Base-by-base conservation (phyloP, 2,113 vertebrate species). In the Prunella himalayana region DNA sequence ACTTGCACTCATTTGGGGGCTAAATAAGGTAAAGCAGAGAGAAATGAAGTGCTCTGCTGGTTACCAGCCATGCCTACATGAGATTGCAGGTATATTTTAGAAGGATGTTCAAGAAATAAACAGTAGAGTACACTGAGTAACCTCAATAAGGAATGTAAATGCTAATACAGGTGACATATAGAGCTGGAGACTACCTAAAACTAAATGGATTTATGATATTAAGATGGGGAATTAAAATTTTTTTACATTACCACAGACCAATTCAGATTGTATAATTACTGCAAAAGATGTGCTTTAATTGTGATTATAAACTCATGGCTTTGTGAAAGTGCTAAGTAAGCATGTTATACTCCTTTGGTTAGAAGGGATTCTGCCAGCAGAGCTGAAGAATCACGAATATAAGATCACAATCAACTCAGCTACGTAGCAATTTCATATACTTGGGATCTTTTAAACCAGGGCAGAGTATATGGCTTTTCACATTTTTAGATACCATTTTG, bases 201-300 rank as follows among this genome's bases (percentile, higher is more conserved):
- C 95, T 95, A 97, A 98, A 96, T 97, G 97, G 94, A 95, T 97
- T 98, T 98, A 97, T 93, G 91, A 97, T 98, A 97, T 97, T 98
- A 97, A 98, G 97, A 97, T 75, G 23, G 95, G 87, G 87, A 90
- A 90, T 95, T 97, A 82, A 79, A 73, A 95, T 98, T 98, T 98
- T 98, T 96, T 96, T 92, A 59, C 94, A 97, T 97, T 96, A 96
- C 79, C 89, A 91, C 50, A 95, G 82, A 96, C 73, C 76, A 82
- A 96, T 94, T 91, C 88, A 96, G 61, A 64, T 86, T 75, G 39
- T 88, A 60, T 80, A 80, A 83, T 97, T 97, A 96, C 73, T 86
- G 90, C 97, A 69, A 94, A 94, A 51, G 25, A 91, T 88, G 86
- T 83, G 75, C 91, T 96, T 97, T 91, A 93, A 85, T 80, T 89